These are phyloP conservation scores for Anthoptus insignis DNA, from an alignment of 2,888 invertebrate genomes.

Conservation along the genomic window DNA sequence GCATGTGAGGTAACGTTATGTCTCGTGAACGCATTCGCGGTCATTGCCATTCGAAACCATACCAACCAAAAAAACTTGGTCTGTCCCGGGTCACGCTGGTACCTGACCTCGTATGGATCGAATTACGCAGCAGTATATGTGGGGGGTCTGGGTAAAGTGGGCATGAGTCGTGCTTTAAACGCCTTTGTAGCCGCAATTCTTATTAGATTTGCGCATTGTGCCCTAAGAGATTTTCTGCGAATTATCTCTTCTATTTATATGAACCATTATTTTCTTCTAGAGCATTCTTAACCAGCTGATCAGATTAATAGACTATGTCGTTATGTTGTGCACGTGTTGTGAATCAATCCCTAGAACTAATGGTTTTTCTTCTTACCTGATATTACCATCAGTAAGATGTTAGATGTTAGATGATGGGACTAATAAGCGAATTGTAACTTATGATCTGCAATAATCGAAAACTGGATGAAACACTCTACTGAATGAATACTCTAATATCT, in stretches of 20 bases:
- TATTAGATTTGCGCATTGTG: constrained; percentile 11
- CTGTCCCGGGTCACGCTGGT: constrained; percentile 21
- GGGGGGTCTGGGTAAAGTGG: constrained; percentile 13
- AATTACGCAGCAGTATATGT: constrained; percentile 11
- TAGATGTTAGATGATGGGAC: too few species aligned
- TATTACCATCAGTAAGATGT: too few species aligned
- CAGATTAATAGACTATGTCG: too few species aligned
- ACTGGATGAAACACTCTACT: too few species aligned
- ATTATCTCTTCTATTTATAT: background rate
- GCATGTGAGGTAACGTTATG: constrained; percentile 50
- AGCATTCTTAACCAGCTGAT: too few species aligned
- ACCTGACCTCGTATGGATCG: constrained; percentile 15
- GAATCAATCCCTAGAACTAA: too few species aligned
- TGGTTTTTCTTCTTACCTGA: too few species aligned
- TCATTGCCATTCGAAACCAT: constrained; percentile 72
- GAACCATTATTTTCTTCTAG: too few species aligned
- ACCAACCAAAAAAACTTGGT: constrained; percentile 39
- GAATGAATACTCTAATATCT: too few species aligned
- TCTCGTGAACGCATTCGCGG: constrained; percentile 56
- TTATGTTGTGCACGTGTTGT: too few species aligned
- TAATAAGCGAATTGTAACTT: too few species aligned
- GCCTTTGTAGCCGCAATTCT: constrained; percentile 12
- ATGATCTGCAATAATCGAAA: too few species aligned
- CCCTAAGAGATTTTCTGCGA: constrained; percentile 1
- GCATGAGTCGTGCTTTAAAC: background rate